Conservation (phyloP, 2,113 vertebrate genomes). For the Arenaria interpres region DNA sequence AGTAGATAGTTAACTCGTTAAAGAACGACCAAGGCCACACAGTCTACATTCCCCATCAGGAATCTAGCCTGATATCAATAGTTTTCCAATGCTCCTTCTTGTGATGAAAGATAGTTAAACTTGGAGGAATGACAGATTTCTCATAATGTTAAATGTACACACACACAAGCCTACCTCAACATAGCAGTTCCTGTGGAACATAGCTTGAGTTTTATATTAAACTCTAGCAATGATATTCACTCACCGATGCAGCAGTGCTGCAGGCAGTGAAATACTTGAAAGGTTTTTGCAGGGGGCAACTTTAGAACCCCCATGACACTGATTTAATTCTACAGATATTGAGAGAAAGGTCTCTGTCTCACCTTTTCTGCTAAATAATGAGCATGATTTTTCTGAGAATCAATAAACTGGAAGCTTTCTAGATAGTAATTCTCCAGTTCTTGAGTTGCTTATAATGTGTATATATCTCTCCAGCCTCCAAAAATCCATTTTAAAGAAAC, state of each 20-base stretch:
- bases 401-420: conserved; percentile 36
- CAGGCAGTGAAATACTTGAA: conserved; percentile 9
- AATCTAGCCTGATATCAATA: neutral
- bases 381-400: conserved; percentile 24
- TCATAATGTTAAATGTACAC: neutral
- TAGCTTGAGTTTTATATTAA: conserved; percentile 4
- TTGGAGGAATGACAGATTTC: neutral
- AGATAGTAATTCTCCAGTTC: conserved; percentile 9
- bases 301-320: neutral
- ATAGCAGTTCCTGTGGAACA: neutral
- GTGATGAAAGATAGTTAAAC: neutral
- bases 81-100: neutral
- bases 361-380: conserved; percentile 1
- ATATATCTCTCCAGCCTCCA: neutral
- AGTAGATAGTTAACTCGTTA: neutral
- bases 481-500: conserved; percentile 16
- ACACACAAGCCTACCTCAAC: conserved; percentile 1
- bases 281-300: neutral
- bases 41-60: neutral
- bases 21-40: neutral
- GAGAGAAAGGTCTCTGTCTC: conserved; percentile 3
- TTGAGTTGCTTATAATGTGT: neutral
- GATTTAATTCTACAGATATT: neutral
- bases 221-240: neutral
- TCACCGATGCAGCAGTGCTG: neutral